Conservation (phyloP, 2,888 invertebrate genomes). For the Xestia c-nigrum region DNA sequence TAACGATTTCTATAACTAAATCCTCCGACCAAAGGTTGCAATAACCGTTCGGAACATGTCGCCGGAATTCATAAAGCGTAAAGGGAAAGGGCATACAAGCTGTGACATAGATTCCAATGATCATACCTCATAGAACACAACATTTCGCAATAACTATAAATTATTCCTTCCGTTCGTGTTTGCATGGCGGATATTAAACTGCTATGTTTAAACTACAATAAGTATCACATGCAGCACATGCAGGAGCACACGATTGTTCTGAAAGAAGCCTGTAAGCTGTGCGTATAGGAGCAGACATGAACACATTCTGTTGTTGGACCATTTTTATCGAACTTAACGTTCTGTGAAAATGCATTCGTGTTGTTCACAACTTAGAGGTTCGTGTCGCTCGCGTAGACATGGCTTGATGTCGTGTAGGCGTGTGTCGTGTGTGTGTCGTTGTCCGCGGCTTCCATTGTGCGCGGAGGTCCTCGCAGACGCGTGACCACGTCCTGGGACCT, state of each 20-base stretch:
- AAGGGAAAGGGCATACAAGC: constrained; percentile 55
- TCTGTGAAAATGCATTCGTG: background rate
- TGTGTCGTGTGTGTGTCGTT: constrained; percentile 17
- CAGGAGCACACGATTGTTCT: constrained; percentile 13
- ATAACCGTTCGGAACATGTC: constrained; percentile 25
- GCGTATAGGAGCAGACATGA: background rate
- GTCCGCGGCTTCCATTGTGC: constrained; percentile 29
- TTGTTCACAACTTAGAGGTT: background rate
- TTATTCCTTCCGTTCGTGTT: constrained; percentile 36
- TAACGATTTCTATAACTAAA: background rate
- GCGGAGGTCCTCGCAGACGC: constrained; percentile 3
- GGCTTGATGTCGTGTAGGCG: constrained; percentile 6
- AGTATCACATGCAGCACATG: constrained; percentile 20
- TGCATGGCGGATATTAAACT: constrained; percentile 16
- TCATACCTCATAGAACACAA: constrained; percentile 46
- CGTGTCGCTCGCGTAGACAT: background rate
- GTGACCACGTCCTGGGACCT: constrained; percentile 34
- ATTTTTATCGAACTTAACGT: background rate
- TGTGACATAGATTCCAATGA: constrained; percentile 62
- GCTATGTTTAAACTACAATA: constrained; percentile 15
- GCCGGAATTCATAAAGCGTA: constrained; percentile 51
- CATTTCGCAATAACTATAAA: constrained; percentile 40
- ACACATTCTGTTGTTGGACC: background rate
- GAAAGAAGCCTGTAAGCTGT: constrained; percentile 9
- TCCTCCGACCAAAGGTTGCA: background rate